Conservation (phyloP, 2,888 invertebrate species). For the Laothoe populi region DNA sequence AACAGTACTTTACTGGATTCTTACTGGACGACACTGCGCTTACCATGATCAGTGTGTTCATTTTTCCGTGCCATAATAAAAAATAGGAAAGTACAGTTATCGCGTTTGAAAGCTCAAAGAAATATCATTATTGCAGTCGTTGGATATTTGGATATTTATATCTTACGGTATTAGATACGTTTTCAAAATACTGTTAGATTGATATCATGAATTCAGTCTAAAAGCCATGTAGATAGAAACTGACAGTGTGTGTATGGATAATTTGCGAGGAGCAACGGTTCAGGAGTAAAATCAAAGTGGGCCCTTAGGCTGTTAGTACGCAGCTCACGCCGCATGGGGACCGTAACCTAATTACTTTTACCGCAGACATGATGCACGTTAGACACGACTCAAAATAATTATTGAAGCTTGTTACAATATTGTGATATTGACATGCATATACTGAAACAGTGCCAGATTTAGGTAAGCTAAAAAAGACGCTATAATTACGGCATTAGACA, state of each 20-base stretch:
- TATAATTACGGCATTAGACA: no score
- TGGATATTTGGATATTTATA: no score
- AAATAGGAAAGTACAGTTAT: no score
- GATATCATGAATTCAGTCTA: neutral
- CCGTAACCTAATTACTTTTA: conserved; percentile 49
- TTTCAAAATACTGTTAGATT: neutral
- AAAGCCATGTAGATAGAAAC: conserved; percentile 32
- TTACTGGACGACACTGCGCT: no score
- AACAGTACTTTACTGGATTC: no score
- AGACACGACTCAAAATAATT: conserved; percentile 30
- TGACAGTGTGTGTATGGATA: conserved; percentile 36
- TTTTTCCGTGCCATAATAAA: no score
- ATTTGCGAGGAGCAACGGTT: conserved; percentile 43
- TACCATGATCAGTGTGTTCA: no score
- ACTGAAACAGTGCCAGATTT: neutral
- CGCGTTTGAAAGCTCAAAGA: no score
- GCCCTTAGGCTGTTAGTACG: conserved; percentile 48
- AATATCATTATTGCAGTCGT: neutral
- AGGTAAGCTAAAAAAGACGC: no score
- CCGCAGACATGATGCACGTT: conserved; percentile 34
- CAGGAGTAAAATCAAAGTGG: conserved; percentile 58
- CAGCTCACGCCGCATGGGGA: conserved; percentile 46
- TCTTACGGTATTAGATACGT: neutral
- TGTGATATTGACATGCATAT: conserved; percentile 20
- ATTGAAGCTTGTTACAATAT: neutral